Base-by-base conservation (phyloP, 2,797 vertebrate species). In the Parauchenoglanis ngamensis region DNA sequence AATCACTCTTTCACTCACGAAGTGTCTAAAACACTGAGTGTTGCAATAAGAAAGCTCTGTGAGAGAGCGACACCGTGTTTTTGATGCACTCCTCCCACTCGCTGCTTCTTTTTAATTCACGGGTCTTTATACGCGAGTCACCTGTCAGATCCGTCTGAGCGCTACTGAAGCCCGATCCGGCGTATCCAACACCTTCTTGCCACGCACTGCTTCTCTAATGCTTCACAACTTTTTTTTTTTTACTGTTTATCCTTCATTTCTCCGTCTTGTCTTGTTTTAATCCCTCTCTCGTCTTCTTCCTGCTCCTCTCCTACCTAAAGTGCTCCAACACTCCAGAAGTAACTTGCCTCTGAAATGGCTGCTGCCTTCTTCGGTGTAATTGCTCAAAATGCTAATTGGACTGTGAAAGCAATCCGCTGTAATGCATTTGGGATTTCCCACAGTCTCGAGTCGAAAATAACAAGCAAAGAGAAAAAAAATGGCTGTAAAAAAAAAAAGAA, bases 381-480 rank as follows among this genome's bases (percentile, higher is more conserved):
- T 95, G 94, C 95, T 92, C 90, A 87, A 92, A 92, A 94, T 94
- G 93, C 94, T 95, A 95, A 96, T 96, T 95, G 94, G 94, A 92
- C 92, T 93, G 92, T 90, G 92, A 93, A 92, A 94, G 92, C 77
- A 86, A 92, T 93, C 91, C 93, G 88, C 87, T 56, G 88, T 92
- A 92, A 92, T 93, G 93, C 94, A 94, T 91, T 87, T 86, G 93
- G 94, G 93, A 94, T 93, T 95, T 94, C 93, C 92, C 92, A 89
- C 91, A 93, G 77, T 93, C 92, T 94, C 89, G 92, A 94, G 93
- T 93, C 86, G 92, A 93, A 95, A 94, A 93, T 92, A 94, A 92
- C 89, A 94, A 91, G 94, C 91, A 92, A 92, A 87, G 88, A 93
- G 46, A 91, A 52, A 73, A 83, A 67, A 84, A 49, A 40, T 31